Base-by-base conservation (phyloP, 2,113 vertebrate genomes). In the Archocentrus centrarchus region DNA sequence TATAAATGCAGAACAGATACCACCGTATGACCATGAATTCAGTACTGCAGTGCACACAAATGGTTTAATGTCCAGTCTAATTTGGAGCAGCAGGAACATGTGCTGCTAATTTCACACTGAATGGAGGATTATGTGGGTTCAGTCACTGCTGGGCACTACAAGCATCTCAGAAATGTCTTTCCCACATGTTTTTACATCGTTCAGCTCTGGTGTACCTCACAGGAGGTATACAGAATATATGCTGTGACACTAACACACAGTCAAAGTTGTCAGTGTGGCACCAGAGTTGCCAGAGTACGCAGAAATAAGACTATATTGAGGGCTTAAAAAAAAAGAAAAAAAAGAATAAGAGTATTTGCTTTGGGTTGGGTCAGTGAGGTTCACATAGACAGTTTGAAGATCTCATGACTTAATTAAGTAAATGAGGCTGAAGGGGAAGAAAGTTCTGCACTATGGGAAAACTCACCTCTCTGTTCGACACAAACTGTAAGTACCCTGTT, bases 41-140 rank as follows among this genome's bases (percentile, higher is more conserved):
- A 1, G 22, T 7, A 2, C 30, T 3, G 6, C 59, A 10, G 11
- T 39, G 75, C 53, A 82, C 77, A 64, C 27, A 17, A 32, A 77
- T 15, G 27, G 57, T 53, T 64, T 50, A 37, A 79, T 44, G 17
- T 9, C 47, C 35, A 57, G 37, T 88, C 60, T 85, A 85, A 92
- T 92, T 78, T 57, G 50, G 20, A 82, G 83, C 59, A 64, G 58
- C 14, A 30, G 70, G 59, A 85, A 17, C 93, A 91, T 84, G 90
- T 83, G 89, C 86, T 75, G 73, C 68, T 83, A 3, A 93, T 91
- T 89, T 82, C 57, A 66, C 58, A 14, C 81, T 81, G 63, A 88
- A 82, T 64, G 58, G 35, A 83, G 5, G 32, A 2, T 64, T 81
- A 20, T 80, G 53, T 17, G 57, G 59, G 44, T 75, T 63, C 7